phyloP scores from a whole-genome alignment of 2,797 vertebrate genomes.

The Phataginus tetradactyla region DNA sequence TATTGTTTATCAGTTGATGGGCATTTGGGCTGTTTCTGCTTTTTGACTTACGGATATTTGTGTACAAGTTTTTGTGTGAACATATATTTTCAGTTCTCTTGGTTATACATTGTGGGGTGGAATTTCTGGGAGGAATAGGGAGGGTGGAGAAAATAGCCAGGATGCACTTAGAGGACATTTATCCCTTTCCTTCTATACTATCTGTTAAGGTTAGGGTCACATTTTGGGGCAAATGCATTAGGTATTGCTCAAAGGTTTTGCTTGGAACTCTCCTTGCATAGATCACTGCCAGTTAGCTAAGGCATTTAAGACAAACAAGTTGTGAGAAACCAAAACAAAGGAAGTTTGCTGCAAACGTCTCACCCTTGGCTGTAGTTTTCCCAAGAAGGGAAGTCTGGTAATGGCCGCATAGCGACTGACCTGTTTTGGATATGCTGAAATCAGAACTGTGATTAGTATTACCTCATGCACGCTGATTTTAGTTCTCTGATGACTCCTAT shows the following conservation, averaged over 20 bases:
- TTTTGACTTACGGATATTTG: conserved; percentile 4
- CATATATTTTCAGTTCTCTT: not conserved
- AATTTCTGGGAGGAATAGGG: not conserved
- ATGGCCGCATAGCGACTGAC: not conserved
- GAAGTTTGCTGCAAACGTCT: not conserved
- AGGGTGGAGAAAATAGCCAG: not conserved
- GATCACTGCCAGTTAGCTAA: not conserved
- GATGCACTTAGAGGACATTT: not conserved
- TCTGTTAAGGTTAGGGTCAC: not conserved
- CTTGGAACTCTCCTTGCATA: not conserved
- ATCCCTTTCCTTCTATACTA: not conserved
- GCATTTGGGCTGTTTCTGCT: not conserved
- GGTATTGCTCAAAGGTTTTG: not conserved
- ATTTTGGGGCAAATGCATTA: not conserved
- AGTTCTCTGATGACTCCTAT: not conserved
- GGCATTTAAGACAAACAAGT: not conserved
- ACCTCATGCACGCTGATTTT: not conserved
- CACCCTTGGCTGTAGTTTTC: not conserved
- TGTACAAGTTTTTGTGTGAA: not conserved
- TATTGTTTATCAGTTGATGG: not conserved
- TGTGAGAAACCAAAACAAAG: not conserved
- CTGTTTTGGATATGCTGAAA: not conserved
- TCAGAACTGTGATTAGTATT: not conserved
- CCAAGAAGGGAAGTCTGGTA: not conserved
- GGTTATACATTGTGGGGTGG: not conserved